Evolutionary conservation across 1,140 invertebrate species (phyloP).

Genomic region (Procambarus virginalis): DNA sequence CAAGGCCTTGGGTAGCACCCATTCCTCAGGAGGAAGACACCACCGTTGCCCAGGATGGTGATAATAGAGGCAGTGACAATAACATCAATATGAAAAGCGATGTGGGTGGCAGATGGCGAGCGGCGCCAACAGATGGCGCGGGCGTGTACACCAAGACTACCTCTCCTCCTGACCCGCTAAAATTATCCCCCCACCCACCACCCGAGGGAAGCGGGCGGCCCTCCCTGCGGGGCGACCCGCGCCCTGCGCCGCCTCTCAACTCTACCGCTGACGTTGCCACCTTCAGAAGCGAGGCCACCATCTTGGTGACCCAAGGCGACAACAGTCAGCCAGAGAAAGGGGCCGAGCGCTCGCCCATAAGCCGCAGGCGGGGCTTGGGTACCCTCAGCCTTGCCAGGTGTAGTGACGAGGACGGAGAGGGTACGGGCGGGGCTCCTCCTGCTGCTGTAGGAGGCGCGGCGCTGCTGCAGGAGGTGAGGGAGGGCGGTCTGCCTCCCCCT

Average conservation of each 20-base stretch:
- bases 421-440: slow-evolving; percentile 9
- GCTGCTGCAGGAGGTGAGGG: slow-evolving; percentile 64
- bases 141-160: slow-evolving; percentile 15
- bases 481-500: slow-evolving; percentile 42
- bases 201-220: slow-evolving; percentile 2
- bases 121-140: slow-evolving; percentile 57
- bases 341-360: background rate
- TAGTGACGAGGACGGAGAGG: background rate
- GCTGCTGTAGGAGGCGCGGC: slow-evolving; percentile 33
- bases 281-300: slow-evolving; percentile 60
- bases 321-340: background rate
- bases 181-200: slow-evolving; percentile 48
- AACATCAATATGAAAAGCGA: slow-evolving; percentile 16
- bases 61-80: slow-evolving; percentile 35
- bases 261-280: slow-evolving; percentile 27
- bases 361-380: slow-evolving; percentile 24
- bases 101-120: slow-evolving; percentile 9
- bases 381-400: slow-evolving; percentile 38
- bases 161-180: slow-evolving; percentile 23
- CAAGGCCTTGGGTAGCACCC: slow-evolving; percentile 58
- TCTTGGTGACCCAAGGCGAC: slow-evolving; percentile 40
- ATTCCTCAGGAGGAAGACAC: background rate
- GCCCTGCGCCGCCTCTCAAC: slow-evolving; percentile 27
- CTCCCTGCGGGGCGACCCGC: slow-evolving; percentile 5
- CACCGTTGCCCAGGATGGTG: background rate